Conservation (phyloP, 2,888 invertebrate genomes). For the Dolichopus griseipennis region DNA sequence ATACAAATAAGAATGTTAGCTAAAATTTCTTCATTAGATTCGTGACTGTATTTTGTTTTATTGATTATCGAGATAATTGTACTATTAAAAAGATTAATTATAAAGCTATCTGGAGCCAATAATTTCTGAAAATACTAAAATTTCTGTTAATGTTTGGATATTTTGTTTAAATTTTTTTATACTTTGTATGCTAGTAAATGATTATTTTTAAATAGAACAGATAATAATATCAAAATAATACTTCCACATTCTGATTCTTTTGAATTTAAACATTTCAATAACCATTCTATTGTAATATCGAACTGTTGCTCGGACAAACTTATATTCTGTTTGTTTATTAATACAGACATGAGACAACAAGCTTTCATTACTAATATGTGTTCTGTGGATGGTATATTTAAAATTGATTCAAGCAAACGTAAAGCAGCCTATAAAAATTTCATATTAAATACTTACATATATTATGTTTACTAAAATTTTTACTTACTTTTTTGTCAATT, state of each 20-base stretch:
- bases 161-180: not conserved
- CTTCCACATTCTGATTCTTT: conserved; percentile 23
- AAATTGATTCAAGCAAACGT: conserved; percentile 25
- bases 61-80: not conserved
- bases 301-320: conserved; percentile 38
- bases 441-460: not conserved
- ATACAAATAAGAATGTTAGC: conserved; percentile 25
- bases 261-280: conserved; percentile 42
- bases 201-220: conserved; percentile 26
- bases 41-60: conserved; percentile 22
- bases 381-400: conserved; percentile 42
- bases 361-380: conserved; percentile 50
- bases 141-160: not conserved
- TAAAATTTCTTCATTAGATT: conserved; percentile 25
- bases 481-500: conserved; percentile 24
- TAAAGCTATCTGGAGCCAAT: conserved; percentile 23
- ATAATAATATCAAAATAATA: conserved; percentile 25
- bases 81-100: conserved; percentile 19
- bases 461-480: not conserved
- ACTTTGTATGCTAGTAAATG: conserved; percentile 20
- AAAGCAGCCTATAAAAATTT: conserved; percentile 22
- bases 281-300: conserved; percentile 43
- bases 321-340: conserved; percentile 49
- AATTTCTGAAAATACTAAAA: conserved; percentile 24
- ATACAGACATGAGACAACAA: conserved; percentile 49